Evolutionary conservation across 1,140 invertebrate species (phyloP).

Genomic region (Lepeophtheirus salmonis): DNA sequence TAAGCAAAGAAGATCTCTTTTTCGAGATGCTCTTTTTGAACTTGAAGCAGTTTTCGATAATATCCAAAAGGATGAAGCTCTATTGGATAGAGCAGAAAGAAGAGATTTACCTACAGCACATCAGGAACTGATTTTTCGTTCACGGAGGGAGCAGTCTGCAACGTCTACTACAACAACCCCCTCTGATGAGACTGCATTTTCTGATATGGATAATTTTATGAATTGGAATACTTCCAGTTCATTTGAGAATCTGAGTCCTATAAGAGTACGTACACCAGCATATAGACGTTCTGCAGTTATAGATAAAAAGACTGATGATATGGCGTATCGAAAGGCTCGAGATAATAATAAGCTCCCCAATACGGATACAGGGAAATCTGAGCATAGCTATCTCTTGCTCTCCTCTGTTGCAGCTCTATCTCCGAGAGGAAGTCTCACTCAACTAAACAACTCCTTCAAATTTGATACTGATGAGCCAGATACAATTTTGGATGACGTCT

Average conservation of each 20-base stretch:
- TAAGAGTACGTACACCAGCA: conserved; percentile 24
- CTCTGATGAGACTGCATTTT: conserved; percentile 12
- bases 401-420: conserved; percentile 33
- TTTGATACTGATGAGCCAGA: conserved; percentile 45
- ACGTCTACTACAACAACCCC: conserved; percentile 1
- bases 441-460: conserved; percentile 8
- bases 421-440: not conserved
- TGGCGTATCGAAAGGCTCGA: conserved; percentile 51
- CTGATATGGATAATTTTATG: conserved; percentile 21
- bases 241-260: conserved; percentile 19
- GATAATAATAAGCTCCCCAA: conserved; percentile 25
- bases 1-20: conserved; percentile 6
- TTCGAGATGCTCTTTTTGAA: conserved; percentile 53
- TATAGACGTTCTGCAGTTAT: conserved; percentile 31
- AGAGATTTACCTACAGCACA: conserved; percentile 41
- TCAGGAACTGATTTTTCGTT: conserved; percentile 24
- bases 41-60: conserved; percentile 64
- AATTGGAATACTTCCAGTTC: conserved; percentile 22
- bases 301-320: conserved; percentile 50
- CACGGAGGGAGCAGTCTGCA: not conserved
- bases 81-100: conserved; percentile 51
- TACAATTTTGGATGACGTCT: conserved; percentile 57
- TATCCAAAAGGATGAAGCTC: conserved; percentile 56
- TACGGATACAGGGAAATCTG: conserved; percentile 24
- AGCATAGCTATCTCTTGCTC: conserved; percentile 46